Evolutionary conservation across 2,797 vertebrate genomes (phyloP), one percentile per base, ranked within the genome.

Genomic region (Pangasius djambal): DNA sequence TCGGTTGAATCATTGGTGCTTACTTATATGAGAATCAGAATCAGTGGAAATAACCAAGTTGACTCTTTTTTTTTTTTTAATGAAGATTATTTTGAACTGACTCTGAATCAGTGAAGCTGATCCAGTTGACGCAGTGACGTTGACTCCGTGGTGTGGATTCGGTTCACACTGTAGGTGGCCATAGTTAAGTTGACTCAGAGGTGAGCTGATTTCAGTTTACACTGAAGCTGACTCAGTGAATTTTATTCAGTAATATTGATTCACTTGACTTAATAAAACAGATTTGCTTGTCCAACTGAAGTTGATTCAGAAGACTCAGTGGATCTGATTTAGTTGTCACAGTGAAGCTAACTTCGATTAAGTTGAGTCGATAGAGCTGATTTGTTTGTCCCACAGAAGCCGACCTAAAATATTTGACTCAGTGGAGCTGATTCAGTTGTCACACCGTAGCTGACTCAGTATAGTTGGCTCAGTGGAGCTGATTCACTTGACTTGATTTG

Each of bases 61-160:
- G 55, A 61, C 34, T 74, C 13, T 13, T 25, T 37, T 2, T 40
- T 40, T 67, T 69, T 57, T 25, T 28, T 70, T 40, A 20, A 31
- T 85, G 22, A 72, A 86, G 67, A 74, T 63, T 59, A 15, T 78
- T 78, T 55, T 31, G 48, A 78, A 31, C 13, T 75, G 37, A 61
- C 22, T 63, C 25, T 75, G 20, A 86, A 16, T 86, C 57, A 55
- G 75, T 18, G 22, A 65, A 52, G 18, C 0, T 52, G 86, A 50
- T 13, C 52, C n/a, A 37, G n/a, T 57, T 50, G 59, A 65, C 9
- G 7, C 1, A 22, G 22, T 28, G 25, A n/a, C 5, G 22, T 48
- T 77, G 74, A 77, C 40, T 50, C 63, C 28, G 50, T 37, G 31
- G n/a, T 52, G 65, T 1, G 25, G 67, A 40, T 20, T 77, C 52